These are phyloP conservation scores for Perdita meconis DNA, from an alignment of 2,888 invertebrate genomes.

Conservation along the genomic window DNA sequence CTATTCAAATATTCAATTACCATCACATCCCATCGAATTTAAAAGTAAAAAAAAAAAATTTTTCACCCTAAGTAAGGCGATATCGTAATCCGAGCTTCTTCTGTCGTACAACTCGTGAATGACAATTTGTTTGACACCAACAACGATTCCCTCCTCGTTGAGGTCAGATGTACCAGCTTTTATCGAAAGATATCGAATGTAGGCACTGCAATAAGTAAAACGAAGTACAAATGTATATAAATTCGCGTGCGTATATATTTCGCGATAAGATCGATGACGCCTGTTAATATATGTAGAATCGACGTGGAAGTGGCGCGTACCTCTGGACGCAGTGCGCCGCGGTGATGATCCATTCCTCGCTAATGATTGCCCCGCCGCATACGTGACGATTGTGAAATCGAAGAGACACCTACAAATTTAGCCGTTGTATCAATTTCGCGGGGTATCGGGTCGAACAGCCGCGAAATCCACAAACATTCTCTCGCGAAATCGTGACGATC, in stretches of 20 bases:
- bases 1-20: background rate
- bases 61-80: constrained; percentile 73
- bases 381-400: constrained; percentile 70
- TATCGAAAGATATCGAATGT: constrained; percentile 57
- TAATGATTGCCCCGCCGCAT: constrained; percentile 74
- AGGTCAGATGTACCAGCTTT: constrained; percentile 67
- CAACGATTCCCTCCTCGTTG: constrained; percentile 56
- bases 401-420: constrained; percentile 75
- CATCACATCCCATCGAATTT: background rate
- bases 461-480: constrained; percentile 29
- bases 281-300: constrained; percentile 11
- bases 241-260: background rate
- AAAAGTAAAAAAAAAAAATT: background rate
- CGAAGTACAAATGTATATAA: background rate
- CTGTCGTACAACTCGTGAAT: constrained; percentile 74
- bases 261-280: background rate
- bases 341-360: constrained; percentile 70
- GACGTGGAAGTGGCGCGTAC: constrained; percentile 42
- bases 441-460: background rate
- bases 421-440: constrained; percentile 38
- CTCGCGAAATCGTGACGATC: background rate
- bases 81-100: constrained; percentile 75
- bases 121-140: constrained; percentile 68
- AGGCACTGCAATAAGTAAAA: constrained; percentile 45
- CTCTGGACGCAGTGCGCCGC: constrained; percentile 74